Percentiles rank a stretch among this genome's conserved stretches.
Evolutionary conservation across 1,140 invertebrate genomes (phyloP).

Genomic region (Danaus plexippus): DNA sequence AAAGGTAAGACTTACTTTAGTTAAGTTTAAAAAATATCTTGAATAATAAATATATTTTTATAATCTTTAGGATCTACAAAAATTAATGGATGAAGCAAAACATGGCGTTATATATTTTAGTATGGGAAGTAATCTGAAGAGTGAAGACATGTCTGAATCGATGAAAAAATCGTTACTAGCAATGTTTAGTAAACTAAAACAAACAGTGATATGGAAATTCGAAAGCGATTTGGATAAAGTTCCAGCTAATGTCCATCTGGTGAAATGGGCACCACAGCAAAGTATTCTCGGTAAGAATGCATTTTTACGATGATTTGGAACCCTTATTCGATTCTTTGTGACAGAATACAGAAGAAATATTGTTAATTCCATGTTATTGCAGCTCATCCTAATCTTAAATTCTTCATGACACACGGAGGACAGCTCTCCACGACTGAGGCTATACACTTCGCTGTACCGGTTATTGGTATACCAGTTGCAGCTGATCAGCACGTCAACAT

Average conservation of each 20-base stretch:
- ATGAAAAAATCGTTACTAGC: constrained; percentile 67
- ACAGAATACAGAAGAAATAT: background rate
- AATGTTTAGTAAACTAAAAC: constrained; percentile 71
- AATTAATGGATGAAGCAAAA: constrained; percentile 71
- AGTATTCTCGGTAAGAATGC: constrained; percentile 71
- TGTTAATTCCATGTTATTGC: constrained; percentile 41
- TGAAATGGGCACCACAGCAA: constrained; percentile 80
- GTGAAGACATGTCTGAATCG: constrained; percentile 59
- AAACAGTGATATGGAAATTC: constrained; percentile 79
- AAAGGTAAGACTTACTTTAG: constrained; percentile 24
- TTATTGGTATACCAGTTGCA: constrained; percentile 79
- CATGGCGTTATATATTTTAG: constrained; percentile 77
- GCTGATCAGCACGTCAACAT: constrained; percentile 75
- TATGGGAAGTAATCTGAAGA: constrained; percentile 75
- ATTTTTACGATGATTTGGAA: background rate
- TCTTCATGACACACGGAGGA: constrained; percentile 81
- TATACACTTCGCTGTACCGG: constrained; percentile 76
- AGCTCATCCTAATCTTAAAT: constrained; percentile 76
- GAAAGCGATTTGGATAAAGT: constrained; percentile 69
- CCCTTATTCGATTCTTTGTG: too few species aligned
- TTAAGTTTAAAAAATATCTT: too few species aligned
- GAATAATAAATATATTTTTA: background rate
- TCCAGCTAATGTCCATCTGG: constrained; percentile 75
- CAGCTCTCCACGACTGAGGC: constrained; percentile 77
- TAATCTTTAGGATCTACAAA: constrained; percentile 54